Base-by-base conservation (phyloP, 1,140 invertebrate genomes). In the Pissodes strobi region DNA sequence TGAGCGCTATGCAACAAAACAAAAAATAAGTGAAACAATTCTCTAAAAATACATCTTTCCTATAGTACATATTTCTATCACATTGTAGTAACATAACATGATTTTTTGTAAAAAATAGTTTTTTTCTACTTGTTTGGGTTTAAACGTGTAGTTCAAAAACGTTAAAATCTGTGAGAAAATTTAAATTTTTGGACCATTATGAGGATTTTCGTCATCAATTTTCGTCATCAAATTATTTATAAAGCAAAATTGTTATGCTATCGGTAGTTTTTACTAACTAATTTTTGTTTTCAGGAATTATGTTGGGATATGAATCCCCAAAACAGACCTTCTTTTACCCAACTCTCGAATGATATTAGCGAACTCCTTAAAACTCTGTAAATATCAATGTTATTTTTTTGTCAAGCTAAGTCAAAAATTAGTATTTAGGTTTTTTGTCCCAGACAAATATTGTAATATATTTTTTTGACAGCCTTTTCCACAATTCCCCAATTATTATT, bases 261-360 rank as follows among this genome's bases (percentile, higher is more conserved):
- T 19, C 3, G 8, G n/a, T 6, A 30, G n/a, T n/a, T n/a, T n/a
- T n/a, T n/a, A 10, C 5, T 48, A 21, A 38, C 9, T 63, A 22
- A 19, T 66, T 39, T 64, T 58, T 66, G 1, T 43, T 72, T 69
- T 39, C 48, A 78, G 74, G 73, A 74, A 53, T 30, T 43, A 2
- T 78, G 76, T 59, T 73, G 69, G 70, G 70, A 76, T 43, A n/a
- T 70, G 12, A 68, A 76, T 56, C 76, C 76, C 1, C 72, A 76
- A 62, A 72, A 71, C 19, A 69, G 76, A 59, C 76, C 76, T 15
- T 67, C 74, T 1, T 78, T 78, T 46, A 25, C 69, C 2, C 62
- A 75, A 19, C 25, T 76, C 15, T 66, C 68, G 4, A 73, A 68
- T 27, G 69, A 71, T 46, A 67, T 76, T n/a, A 72, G 67, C 43